phyloP scores from a whole-genome alignment of 1,140 invertebrate species.

The Popillia japonica region DNA sequence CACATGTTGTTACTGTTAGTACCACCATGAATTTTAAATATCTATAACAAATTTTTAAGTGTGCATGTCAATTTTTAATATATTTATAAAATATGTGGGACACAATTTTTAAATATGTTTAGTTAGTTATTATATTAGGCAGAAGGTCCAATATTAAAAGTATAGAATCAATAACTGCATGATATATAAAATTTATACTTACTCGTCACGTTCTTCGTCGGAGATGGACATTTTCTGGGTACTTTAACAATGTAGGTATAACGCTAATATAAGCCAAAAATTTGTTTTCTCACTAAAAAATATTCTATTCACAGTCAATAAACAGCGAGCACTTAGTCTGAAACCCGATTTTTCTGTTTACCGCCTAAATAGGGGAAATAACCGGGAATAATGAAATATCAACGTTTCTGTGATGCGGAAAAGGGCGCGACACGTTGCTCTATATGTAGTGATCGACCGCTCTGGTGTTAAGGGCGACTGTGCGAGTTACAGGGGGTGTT shows the following conservation, averaged over 20 bases:
- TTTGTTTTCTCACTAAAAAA: constrained; percentile 4
- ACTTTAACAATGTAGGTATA: neutral
- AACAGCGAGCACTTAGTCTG: neutral
- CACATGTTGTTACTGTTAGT: too few relatives aligned
- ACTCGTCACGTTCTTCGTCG: constrained; percentile 66
- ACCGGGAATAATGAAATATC: neutral
- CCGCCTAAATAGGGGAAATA: neutral
- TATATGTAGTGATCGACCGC: constrained; percentile 3
- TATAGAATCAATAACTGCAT: neutral
- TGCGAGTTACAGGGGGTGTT: neutral
- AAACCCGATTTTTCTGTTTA: neutral
- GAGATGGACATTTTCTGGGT: constrained; percentile 58
- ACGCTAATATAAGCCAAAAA: too few relatives aligned
- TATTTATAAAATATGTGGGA: neutral
- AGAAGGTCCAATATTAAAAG: neutral
- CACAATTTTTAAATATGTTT: neutral
- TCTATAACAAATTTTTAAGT: neutral
- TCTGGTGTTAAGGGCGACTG: neutral
- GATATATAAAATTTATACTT: constrained; percentile 53
- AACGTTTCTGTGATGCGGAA: neutral
- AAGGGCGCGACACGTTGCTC: neutral
- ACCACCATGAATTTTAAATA: neutral
- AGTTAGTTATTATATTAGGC: neutral
- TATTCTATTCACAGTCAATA: neutral
- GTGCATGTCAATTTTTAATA: too few relatives aligned